Percentiles rank a stretch among this genome's conserved stretches.
phyloP scores from a whole-genome alignment of 2,797 vertebrate species.

The Danio tinwini region DNA sequence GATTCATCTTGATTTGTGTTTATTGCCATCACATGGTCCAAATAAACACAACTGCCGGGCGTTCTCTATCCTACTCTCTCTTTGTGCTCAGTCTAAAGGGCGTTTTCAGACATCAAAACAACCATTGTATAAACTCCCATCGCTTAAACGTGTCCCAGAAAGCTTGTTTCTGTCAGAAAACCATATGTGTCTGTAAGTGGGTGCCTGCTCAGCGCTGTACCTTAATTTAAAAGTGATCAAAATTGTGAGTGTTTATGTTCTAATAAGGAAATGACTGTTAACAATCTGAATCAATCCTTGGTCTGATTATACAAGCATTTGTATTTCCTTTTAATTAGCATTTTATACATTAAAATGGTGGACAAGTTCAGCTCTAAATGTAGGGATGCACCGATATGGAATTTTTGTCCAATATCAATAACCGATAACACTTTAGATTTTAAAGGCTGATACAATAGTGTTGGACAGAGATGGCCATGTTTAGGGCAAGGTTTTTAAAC shows the following conservation, averaged over 20 bases:
- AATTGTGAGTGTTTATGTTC: conserved; percentile 11
- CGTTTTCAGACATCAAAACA: conserved; percentile 59
- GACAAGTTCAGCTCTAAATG: neutral
- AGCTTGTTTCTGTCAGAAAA: conserved; percentile 6
- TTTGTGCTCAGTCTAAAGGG: conserved; percentile 56
- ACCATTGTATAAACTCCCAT: conserved; percentile 43
- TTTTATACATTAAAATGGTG: neutral
- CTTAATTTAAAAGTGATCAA: conserved; percentile 26
- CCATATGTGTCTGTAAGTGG: conserved; percentile 8
- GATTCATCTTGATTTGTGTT: conserved; percentile 51
- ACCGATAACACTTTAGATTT: no score
- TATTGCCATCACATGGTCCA: conserved; percentile 55
- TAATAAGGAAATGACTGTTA: conserved; percentile 1
- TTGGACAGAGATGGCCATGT: neutral
- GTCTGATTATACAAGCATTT: neutral
- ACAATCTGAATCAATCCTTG: conserved; percentile 2
- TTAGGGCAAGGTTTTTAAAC: neutral
- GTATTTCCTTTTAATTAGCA: neutral
- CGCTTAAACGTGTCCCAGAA: conserved; percentile 34
- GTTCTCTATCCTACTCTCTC: conserved; percentile 30
- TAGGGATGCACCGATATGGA: neutral
- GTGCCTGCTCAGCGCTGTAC: conserved; percentile 22
- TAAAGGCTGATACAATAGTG: no score
- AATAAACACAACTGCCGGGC: conserved; percentile 42
- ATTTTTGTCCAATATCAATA: no score